Base-by-base conservation (phyloP, 2,888 invertebrate species). In the Lepidocyrtoides sp. region DNA sequence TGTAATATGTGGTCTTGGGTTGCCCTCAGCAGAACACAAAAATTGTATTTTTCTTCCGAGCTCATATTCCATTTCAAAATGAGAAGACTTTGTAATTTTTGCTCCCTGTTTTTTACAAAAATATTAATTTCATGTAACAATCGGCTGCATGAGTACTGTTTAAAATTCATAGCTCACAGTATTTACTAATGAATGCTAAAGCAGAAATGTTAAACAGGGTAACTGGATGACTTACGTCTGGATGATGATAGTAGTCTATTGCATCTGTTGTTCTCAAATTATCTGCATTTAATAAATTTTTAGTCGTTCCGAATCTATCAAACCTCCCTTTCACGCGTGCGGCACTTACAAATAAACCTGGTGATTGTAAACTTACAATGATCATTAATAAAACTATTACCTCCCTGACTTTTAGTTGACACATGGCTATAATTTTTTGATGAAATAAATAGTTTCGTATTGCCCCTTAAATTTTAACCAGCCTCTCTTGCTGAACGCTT, bases 1-100 rank as follows among this genome's bases (percentile, higher is more conserved):
- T 44, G 97, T 97, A 85, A 97, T 97, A 95, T 97, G 97, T 0
- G 97, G 97, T 89, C 97, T 95, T 0, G 97, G 97, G 89, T 96
- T 96, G 54, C 97, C 97, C 94, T 96, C 96, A 0, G 97, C 97
- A 96, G 97, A 97, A 94, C 97, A 97, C 95, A 97, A 97, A 94
- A 97, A 97, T 4, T 97, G 96, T 48, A 97, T 97, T 95, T 97
- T 97, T 92, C 97, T 96, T 14, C 97, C 97, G 41, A 97, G 95
- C 96, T 97, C 96, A 95, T 97, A 97, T 94, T 97, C 97, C 94
- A 97, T 95, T 95, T 97, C 97, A 95, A 97, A 97, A 94, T 97
- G 97, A 10, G 97, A 97, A 0, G 97, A 96, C 95, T 97, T 96
- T 0, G 96, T 96, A 79, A 97, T 97, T 94, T 96, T 96, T n/a